Base-by-base conservation (phyloP, 2,888 invertebrate species). In the Osedax frankpressi region DNA sequence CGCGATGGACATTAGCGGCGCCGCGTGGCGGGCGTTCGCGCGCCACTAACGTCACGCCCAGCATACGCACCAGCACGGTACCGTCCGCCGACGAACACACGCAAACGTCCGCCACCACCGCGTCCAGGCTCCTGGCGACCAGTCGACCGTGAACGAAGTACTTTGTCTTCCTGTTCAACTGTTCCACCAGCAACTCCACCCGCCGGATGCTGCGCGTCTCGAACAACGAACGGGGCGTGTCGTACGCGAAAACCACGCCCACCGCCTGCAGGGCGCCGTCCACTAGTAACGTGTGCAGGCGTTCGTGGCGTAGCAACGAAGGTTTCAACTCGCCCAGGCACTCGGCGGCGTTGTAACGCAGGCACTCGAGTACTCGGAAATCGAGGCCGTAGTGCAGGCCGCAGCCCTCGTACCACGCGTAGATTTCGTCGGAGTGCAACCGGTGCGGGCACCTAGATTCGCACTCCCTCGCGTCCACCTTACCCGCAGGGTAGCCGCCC, bases 251-350 rank as follows among this genome's bases (percentile, higher is more conserved):
- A 2, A 30, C 73, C 25, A 3, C 28, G 28, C 70, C 24, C 6
- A 68, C 73, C 6, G 44, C 29, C 30, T 73, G 73, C 30, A 73
- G 69, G 3, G 73, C 73, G 29, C 14, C 6, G 6, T 73, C 73
- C 28, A 73, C 6, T 6, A 73, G 6, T 25, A 28, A 6, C 6
- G 72, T 70, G 6, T 25, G 26, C 11, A 65, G 3, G 24, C 68
- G 11, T 28, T 72, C 72, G 26, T 69, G 63, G 6, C 67, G 3
- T 3, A 24, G n/a, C n/a, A 11, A 6, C 44, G 44, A 44, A 19
- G 6, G 19, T 19, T 44, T 44, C 11, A 44, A 6, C 11, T 44
- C 44, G 11, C 11, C 44, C 44, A 44, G 11, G 44, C 44, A 44
- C 44, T 44, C 44, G 44, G 44, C 6, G 44, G 11, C 44, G 44